phyloP scores from a whole-genome alignment of 2,888 invertebrate species.

The Ethmia dodecea region DNA sequence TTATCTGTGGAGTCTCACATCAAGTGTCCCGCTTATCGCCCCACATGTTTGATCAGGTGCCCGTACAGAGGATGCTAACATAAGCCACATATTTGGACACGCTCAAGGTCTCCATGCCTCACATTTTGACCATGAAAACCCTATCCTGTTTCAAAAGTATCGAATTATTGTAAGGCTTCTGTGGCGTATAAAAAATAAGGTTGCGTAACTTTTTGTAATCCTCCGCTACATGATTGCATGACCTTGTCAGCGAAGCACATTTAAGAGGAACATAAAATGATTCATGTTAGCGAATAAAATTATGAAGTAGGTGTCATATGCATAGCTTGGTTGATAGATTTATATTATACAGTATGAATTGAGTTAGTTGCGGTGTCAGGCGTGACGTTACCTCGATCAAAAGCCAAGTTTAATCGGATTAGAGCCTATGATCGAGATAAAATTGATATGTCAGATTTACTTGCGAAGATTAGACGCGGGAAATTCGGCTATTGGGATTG shows the following conservation, averaged over 20 bases:
- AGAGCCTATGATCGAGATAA: conserved; percentile 32
- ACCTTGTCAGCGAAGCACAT: too few species aligned
- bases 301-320: not conserved
- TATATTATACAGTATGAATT: not conserved
- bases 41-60: conserved; percentile 75
- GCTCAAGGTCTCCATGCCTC: conserved; percentile 47
- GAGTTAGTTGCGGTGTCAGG: conserved; percentile 10
- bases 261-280: too few species aligned
- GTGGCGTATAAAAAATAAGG: too few species aligned
- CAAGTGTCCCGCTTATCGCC: conserved; percentile 70
- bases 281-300: not conserved
- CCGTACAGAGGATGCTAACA: conserved; percentile 43
- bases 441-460: conserved; percentile 42
- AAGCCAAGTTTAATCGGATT: conserved; percentile 46
- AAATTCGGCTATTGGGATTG: not conserved
- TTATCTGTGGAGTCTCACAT: conserved; percentile 65
- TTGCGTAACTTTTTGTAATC: too few species aligned
- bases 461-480: conserved; percentile 21
- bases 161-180: too few species aligned
- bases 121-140: conserved; percentile 56
- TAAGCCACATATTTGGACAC: conserved; percentile 40
- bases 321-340: too few species aligned
- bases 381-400: conserved; percentile 17
- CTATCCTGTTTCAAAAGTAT: conserved; percentile 38
- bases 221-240: too few species aligned